Evolutionary conservation across 2,797 vertebrate genomes (phyloP), one percentile per base, ranked within the genome.

Genomic region (Myripristis jacobus): DNA sequence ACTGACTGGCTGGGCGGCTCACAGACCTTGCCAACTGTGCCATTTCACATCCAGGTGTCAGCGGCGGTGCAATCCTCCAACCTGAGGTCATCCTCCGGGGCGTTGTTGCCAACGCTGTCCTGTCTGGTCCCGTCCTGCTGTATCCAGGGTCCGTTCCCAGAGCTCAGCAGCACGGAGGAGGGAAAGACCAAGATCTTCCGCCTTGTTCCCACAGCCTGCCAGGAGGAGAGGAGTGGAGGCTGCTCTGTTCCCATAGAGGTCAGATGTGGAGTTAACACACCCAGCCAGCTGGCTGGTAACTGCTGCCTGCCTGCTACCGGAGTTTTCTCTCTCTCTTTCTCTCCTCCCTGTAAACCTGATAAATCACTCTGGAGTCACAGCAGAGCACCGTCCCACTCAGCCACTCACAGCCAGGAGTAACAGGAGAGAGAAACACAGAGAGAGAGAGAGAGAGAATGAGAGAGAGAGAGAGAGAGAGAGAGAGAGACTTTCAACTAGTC

Each of bases 251-350:
- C 87, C 88, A 89, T 81, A 81, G 85, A 91, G 89, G 90, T 91
- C 92, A 93, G 89, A 90, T 90, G 80, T 88, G 71, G 87, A 90
- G 85, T 89, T 83, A 86, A 91, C 87, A 86, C 88, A 88, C 83
- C 84, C 80, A 72, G 81, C 87, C 80, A 84, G 79, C 84, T 84
- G 80, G 66, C 79, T 81, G 85, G 74, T 86, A 75, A 83, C 80
- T 81, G 77, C 88, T 75, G 87, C 76, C 82, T 83, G 77, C 75
- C 80, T 82, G 83, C 86, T 79, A 84, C 89, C 38, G 66, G n/a
- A 85, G 80, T 79, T 76, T 61, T 85, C 78, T 69, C 70, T 66
- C 73, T 38, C 53, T 48, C 46, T 48, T 21, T 50, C 31, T 82
- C 80, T 79, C 84, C 81, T 84, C 79, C 75, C 81, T 79, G 70